phyloP scores from a whole-genome alignment of 2,113 vertebrate species.

The Fulica atra region DNA sequence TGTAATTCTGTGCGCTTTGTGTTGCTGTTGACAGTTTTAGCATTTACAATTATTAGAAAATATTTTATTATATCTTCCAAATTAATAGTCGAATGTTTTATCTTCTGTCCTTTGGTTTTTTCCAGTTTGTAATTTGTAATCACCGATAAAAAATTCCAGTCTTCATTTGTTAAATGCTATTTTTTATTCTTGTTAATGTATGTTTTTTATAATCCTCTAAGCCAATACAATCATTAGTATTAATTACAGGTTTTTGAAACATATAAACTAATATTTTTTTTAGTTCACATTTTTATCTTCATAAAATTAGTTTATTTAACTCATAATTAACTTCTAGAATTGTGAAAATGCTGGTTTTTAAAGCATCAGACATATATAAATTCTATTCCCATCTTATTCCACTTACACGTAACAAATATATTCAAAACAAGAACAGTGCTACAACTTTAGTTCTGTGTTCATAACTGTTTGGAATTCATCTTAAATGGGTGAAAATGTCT shows the following conservation, averaged over 20 bases:
- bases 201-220: background rate
- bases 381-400: background rate
- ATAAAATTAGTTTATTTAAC: background rate
- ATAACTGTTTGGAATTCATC: background rate
- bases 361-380: background rate
- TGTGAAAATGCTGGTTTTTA: conserved; percentile 1
- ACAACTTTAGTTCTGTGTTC: background rate
- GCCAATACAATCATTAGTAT: background rate
- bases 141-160: background rate
- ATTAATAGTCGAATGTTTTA: background rate
- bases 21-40: background rate
- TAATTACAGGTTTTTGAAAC: background rate
- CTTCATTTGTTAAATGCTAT: background rate
- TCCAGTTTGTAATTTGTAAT: background rate
- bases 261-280: background rate
- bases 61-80: background rate
- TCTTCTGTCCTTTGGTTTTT: background rate
- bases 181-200: background rate
- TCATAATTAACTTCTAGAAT: background rate
- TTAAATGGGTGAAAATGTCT: background rate
- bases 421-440: background rate
- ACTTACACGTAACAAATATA: background rate
- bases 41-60: background rate
- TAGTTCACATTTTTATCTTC: background rate
- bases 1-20: background rate